A percentile compares a stretch with the other conserved stretches of the same genome.
Conservation (phyloP, 2,888 invertebrate species). For the Pheosia gnoma region DNA sequence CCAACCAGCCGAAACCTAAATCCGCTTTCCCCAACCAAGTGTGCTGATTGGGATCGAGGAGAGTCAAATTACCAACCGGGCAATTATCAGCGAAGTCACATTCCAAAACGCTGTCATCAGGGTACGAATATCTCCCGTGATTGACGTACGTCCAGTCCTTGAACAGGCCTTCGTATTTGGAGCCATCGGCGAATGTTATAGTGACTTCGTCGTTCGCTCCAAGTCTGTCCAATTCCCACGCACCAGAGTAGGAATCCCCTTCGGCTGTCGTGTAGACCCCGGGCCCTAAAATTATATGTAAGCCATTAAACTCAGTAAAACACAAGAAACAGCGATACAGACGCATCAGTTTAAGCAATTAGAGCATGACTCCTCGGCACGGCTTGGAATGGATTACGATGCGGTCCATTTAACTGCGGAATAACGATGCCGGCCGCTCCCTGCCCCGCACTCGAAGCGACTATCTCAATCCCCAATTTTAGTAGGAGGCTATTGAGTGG, state of each 20-base stretch:
- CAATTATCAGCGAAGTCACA: constrained; percentile 80
- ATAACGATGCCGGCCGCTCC: constrained; percentile 34
- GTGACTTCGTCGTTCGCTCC: constrained; percentile 55
- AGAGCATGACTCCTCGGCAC: constrained; percentile 61
- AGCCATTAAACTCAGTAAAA: constrained; percentile 19
- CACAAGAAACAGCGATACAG: constrained; percentile 33
- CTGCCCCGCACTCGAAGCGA: neutral
- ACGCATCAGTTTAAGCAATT: constrained; percentile 52
- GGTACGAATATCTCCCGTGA: constrained; percentile 76
- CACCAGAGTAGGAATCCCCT: constrained; percentile 82
- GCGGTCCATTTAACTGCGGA: constrained; percentile 66
- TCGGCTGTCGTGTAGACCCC: constrained; percentile 85
- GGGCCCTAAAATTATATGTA: constrained; percentile 53
- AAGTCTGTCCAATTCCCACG: constrained; percentile 83
- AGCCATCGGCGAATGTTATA: constrained; percentile 74
- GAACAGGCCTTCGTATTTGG: constrained; percentile 76
- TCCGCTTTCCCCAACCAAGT: constrained; percentile 79
- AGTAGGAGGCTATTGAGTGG: neutral
- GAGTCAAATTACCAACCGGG: constrained; percentile 67
- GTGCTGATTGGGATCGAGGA: constrained; percentile 81
- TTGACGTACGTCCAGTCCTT: constrained; percentile 78
- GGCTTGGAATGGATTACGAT: constrained; percentile 56
- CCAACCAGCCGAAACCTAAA: constrained; percentile 66
- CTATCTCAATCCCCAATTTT: neutral
- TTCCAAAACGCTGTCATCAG: constrained; percentile 74